Evolutionary conservation across 2,888 invertebrate genomes (phyloP), one percentile per base, ranked within the genome.

Genomic region (Parapristionchus giblindavisi): DNA sequence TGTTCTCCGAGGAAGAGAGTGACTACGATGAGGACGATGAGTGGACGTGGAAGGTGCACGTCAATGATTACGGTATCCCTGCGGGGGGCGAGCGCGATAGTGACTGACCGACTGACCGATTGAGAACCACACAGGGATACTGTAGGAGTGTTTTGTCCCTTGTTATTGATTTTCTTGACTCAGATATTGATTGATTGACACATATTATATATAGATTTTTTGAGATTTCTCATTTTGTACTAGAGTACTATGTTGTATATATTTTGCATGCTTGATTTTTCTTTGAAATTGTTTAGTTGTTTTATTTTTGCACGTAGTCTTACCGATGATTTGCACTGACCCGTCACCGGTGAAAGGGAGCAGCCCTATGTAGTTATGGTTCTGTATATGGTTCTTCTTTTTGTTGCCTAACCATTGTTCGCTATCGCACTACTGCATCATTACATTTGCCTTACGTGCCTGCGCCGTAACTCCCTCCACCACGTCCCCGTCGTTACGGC

Each of bases 171-270:
- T 6, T 8, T 11, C 29, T 2, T 3, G 24, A 56, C 8, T 0
- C 32, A 32, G 56, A 56, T 3, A 56, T 56, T 17, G 8, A 52
- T 21, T n/a, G 52, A 52, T 52, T 52, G 52, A 52, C 21, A 52
- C 24, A 52, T 52, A 4, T 8, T 52, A 52, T 52, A 8, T 14
- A 43, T 43, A 43, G 11, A 43, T 8, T 14, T 8, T 14, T 8
- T 14, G 43, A 14, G 8, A 8, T 14, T 56, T 14, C 32, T 27
- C 11, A 43, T 65, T 43, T 65, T 65, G 63, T 65, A n/a, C 43
- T n/a, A n/a, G n/a, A n/a, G n/a, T n/a, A n/a, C n/a, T n/a, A 65
- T 65, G 32, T 43, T 65, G 40, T 40, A 65, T 65, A 43, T 65
- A 43, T 65, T 32, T 32, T 43, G 43, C 43, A 43, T 43, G 43